Conservation (phyloP, 1,140 invertebrate species). For the Musca vetustissima region DNA sequence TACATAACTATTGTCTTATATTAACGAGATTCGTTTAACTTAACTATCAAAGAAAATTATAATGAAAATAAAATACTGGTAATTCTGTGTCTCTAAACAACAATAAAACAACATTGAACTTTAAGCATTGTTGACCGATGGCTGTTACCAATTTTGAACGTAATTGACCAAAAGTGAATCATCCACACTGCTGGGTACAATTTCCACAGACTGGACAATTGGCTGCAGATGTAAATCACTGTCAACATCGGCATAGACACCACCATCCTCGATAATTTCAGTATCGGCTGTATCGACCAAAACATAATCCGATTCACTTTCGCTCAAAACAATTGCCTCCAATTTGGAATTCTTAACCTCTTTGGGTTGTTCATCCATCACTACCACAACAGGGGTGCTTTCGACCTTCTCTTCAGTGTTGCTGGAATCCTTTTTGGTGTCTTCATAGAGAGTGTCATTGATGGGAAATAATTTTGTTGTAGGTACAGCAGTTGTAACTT, state of each 20-base stretch:
- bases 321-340: constrained; percentile 35
- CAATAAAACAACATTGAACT: neutral
- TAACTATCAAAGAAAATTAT: constrained; percentile 1
- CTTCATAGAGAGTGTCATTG: constrained; percentile 31
- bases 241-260: constrained; percentile 47
- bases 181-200: constrained; percentile 48
- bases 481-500: constrained; percentile 6
- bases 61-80: constrained; percentile 20
- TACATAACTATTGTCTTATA: neutral
- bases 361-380: constrained; percentile 42
- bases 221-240: constrained; percentile 48
- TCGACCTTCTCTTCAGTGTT: neutral
- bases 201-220: constrained; percentile 50
- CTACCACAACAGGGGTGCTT: constrained; percentile 21
- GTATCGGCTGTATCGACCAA: constrained; percentile 34
- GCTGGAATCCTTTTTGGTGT: neutral
- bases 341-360: constrained; percentile 39
- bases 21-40: constrained; percentile 2
- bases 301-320: constrained; percentile 48
- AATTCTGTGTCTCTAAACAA: no score
- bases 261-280: constrained; percentile 36
- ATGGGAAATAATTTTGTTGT: constrained; percentile 44
- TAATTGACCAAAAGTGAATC: constrained; percentile 50
- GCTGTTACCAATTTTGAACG: constrained; percentile 43
- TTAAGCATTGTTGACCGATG: no score